These are phyloP conservation scores for Phaonia tiefii DNA, from an alignment of 2,888 invertebrate genomes.

Conservation along the genomic window DNA sequence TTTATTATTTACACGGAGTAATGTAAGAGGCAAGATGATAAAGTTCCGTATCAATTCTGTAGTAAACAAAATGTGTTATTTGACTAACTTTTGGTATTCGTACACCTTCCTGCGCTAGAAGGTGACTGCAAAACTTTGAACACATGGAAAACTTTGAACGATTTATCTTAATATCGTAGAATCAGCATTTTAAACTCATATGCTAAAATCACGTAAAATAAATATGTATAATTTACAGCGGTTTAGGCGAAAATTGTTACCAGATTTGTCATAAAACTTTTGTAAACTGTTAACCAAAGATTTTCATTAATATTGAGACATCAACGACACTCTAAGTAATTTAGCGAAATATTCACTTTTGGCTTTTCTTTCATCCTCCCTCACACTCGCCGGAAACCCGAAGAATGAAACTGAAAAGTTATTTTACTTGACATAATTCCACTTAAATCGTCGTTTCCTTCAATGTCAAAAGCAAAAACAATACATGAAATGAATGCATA, in stretches of 20 bases:
- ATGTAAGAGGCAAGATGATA: background rate
- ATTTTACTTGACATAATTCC: conserved; percentile 17
- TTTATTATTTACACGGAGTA: background rate
- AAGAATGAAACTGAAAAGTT: conserved; percentile 4
- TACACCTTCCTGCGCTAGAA: background rate
- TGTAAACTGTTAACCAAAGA: background rate
- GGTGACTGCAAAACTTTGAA: no score
- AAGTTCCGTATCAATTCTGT: background rate
- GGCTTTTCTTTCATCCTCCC: background rate
- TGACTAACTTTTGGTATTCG: background rate
- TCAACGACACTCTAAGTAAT: background rate
- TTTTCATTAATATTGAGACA: conserved; percentile 11
- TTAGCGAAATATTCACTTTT: background rate
- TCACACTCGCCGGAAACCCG: background rate
- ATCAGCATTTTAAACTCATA: no score
- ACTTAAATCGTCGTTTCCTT: background rate
- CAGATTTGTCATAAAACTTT: no score
- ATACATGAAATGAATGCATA: background rate
- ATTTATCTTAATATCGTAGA: no score
- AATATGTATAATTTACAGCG: no score
- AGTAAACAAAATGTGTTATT: background rate
- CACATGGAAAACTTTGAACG: no score
- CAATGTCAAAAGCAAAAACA: conserved; percentile 12
- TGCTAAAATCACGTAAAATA: no score
- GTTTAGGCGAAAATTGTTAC: no score